phyloP scores from a whole-genome alignment of 2,888 invertebrate genomes.

The Dryobotodes eremita region DNA sequence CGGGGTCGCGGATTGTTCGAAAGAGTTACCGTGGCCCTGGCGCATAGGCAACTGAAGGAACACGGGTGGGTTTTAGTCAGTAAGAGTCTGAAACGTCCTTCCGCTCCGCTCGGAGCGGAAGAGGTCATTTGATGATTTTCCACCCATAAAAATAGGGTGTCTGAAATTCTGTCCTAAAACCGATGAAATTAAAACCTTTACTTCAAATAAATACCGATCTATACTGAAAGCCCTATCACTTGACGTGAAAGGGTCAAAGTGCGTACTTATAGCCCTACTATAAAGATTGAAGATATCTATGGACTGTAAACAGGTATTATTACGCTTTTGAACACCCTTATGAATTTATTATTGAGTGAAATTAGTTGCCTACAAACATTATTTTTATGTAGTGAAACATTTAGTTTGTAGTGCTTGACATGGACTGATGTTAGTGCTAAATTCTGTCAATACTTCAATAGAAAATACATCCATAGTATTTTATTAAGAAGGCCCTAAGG shows the following conservation, averaged over 20 bases:
- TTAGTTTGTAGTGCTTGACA: not conserved
- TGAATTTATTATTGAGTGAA: constrained; percentile 2
- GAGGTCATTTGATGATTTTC: no score
- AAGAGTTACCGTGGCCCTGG: no score
- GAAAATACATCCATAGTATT: not conserved
- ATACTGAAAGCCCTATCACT: constrained; percentile 19
- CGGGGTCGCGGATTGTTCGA: no score
- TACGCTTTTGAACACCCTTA: constrained; percentile 8
- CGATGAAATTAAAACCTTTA: not conserved
- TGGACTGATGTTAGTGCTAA: not conserved
- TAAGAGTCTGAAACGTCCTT: no score
- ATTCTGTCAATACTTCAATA: not conserved
- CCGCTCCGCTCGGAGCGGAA: no score
- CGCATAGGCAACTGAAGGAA: no score
- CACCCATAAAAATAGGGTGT: no score
- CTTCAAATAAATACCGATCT: not conserved
- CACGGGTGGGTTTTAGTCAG: no score
- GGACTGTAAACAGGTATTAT: constrained; percentile 39
- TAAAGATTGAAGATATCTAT: constrained; percentile 40
- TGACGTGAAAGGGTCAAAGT: constrained; percentile 24
- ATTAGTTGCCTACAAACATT: no score
- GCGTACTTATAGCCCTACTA: constrained; percentile 38
- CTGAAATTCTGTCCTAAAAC: no score
- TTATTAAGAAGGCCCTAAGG: no score
- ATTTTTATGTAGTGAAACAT: not conserved